Conservation (phyloP, 2,113 vertebrate genomes). For the Narcine bancroftii region DNA sequence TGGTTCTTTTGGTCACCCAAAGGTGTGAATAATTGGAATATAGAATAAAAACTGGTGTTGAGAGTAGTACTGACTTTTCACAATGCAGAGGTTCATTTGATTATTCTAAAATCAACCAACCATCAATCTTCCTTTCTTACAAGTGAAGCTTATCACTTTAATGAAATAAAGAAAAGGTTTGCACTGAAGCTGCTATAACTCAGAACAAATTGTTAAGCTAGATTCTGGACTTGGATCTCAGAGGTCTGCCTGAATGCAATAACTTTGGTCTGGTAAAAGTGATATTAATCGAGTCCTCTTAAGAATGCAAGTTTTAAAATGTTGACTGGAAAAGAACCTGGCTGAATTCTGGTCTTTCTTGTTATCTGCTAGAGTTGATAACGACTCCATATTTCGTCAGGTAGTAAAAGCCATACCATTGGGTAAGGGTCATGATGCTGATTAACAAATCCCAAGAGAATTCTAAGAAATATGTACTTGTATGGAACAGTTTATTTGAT, state of each 20-base stretch:
- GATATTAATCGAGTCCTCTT: no score
- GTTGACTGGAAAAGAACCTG: no score
- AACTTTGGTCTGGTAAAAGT: not conserved
- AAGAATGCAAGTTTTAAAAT: no score
- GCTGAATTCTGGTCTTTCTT: no score
- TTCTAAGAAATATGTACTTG: no score
- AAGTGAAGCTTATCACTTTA: not conserved
- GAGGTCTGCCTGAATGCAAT: not conserved
- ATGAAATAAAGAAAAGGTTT: not conserved
- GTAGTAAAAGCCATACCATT: no score
- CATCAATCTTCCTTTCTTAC: not conserved
- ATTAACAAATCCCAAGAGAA: no score
- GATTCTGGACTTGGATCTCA: not conserved
- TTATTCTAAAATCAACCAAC: not conserved
- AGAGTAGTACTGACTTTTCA: not conserved
- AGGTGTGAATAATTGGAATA: not conserved
- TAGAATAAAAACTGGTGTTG: not conserved
- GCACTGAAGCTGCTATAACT: not conserved
- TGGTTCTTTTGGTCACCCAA: not conserved
- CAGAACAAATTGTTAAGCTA: not conserved
- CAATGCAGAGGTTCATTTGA: not conserved
- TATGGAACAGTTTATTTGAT: no score
- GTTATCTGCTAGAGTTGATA: no score
- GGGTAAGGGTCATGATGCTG: no score
- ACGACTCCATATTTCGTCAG: no score